Evolutionary conservation across 2,113 vertebrate species (phyloP), one percentile per base, ranked within the genome.

Genomic region (Monopterus albus): DNA sequence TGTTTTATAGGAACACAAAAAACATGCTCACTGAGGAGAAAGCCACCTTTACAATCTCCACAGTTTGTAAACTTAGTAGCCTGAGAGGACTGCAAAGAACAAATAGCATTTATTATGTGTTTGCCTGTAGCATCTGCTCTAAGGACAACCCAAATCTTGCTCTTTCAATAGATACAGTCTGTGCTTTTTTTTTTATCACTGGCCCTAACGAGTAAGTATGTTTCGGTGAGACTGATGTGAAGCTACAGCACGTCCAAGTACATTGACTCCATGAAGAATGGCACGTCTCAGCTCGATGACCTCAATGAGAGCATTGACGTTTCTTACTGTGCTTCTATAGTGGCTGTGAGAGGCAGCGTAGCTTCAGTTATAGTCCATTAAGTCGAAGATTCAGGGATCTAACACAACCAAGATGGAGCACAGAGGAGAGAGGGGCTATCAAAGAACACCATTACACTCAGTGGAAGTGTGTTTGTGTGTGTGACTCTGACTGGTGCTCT

Each of bases 321-420:
- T 55, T 65, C 55, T 75, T 18, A 47, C 25, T 55, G 52, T 71
- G 57, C 62, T 71, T 75, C 43, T 73, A 35, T 52, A 35, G 78
- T 38, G 47, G 23, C 59, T 43, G 17, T 25, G 39, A 79, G 12
- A 66, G 64, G 61, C 71, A 50, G 52, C 62, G 38, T 20, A 15
- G 29, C 35, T 59, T 59, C 51, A 53, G 55, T 84, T 74, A 82
- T 52, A 20, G 14, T 69, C 73, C 81, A 87, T 86, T 66, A 82
- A 66, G 65, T 58, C 18, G n/a, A 9, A 9, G 45, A 79, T 45
- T 73, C 70, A 42, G 56, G 46, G 75, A 35, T 35, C 21, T 51
- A 60, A 75, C 60, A 60, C 18, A 65, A 68, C 43, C 5, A 8
- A 75, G 67, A 67, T 42, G 55, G 42, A 74, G 50, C 33, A 18